phyloP scores from a whole-genome alignment of 1,140 invertebrate genomes.

The Drosophila burlai region DNA sequence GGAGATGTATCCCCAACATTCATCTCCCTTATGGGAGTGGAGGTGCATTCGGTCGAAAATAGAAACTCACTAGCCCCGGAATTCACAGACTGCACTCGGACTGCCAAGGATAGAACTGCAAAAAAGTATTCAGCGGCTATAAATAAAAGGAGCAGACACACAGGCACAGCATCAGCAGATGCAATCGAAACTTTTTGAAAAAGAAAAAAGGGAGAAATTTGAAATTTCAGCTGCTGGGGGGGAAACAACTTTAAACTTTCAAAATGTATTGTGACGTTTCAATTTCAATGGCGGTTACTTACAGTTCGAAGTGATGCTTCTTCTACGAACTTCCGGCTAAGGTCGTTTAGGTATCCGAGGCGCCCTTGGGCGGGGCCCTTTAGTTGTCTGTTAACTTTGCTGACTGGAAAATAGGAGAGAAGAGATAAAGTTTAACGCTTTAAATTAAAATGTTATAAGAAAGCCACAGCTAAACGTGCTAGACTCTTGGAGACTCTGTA shows the following conservation, averaged over 20 bases:
- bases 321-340: slow-evolving; percentile 27
- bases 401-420: slow-evolving; percentile 39
- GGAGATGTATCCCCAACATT: background rate
- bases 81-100: slow-evolving; percentile 41
- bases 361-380: slow-evolving; percentile 65
- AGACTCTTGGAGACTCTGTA: no score
- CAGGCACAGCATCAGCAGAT: slow-evolving; percentile 15
- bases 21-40: slow-evolving; percentile 46
- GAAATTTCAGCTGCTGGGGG: slow-evolving; percentile 9
- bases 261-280: slow-evolving; percentile 44
- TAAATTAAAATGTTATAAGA: background rate
- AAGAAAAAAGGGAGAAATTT: slow-evolving; percentile 3
- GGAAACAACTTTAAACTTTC: slow-evolving; percentile 12
- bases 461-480: no score
- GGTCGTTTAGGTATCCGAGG: slow-evolving; percentile 64
- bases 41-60: slow-evolving; percentile 35
- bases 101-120: slow-evolving; percentile 54
- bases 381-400: slow-evolving; percentile 68
- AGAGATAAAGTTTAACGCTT: background rate
- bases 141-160: slow-evolving; percentile 49
- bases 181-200: slow-evolving; percentile 51
- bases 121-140: slow-evolving; percentile 35
- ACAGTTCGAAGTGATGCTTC: slow-evolving; percentile 16
- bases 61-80: slow-evolving; percentile 43
- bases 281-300: slow-evolving; percentile 41